phyloP scores from a whole-genome alignment of 1,140 invertebrate species.

The Eupeodes corollae region DNA sequence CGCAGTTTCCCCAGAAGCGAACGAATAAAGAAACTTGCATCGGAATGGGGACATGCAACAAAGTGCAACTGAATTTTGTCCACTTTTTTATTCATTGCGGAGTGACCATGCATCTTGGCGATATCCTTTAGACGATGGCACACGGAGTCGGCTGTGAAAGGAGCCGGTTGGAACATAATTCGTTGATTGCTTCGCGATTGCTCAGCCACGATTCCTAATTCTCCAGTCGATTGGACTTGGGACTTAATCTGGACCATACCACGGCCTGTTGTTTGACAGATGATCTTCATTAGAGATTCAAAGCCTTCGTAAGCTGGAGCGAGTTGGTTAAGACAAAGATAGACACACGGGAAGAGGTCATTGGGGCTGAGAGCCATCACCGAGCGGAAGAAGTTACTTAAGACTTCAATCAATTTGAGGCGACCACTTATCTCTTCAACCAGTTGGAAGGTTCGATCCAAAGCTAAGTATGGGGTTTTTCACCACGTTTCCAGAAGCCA shows the following conservation, averaged over 20 bases:
- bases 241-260: constrained; percentile 74
- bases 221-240: constrained; percentile 69
- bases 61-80: constrained; percentile 86
- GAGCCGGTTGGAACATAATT: constrained; percentile 71
- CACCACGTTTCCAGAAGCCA: constrained; percentile 70
- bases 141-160: constrained; percentile 56
- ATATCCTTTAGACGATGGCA: constrained; percentile 85
- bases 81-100: constrained; percentile 73
- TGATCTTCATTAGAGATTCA: constrained; percentile 85
- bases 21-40: constrained; percentile 86
- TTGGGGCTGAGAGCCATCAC: constrained; percentile 77
- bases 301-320: constrained; percentile 87
- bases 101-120: constrained; percentile 68
- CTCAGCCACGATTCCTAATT: constrained; percentile 90
- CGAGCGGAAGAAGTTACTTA: constrained; percentile 90
- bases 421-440: constrained; percentile 84
- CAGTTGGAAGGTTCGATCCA: constrained; percentile 79
- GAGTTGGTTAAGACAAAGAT: constrained; percentile 90
- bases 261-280: constrained; percentile 85
- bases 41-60: constrained; percentile 80
- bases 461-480: constrained; percentile 84
- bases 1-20: constrained; percentile 83
- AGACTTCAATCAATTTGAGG: constrained; percentile 87
- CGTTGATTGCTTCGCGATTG: constrained; percentile 77
- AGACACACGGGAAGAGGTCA: constrained; percentile 82